phyloP scores from a whole-genome alignment of 2,113 vertebrate genomes.

The Edolisoma coerulescens region DNA sequence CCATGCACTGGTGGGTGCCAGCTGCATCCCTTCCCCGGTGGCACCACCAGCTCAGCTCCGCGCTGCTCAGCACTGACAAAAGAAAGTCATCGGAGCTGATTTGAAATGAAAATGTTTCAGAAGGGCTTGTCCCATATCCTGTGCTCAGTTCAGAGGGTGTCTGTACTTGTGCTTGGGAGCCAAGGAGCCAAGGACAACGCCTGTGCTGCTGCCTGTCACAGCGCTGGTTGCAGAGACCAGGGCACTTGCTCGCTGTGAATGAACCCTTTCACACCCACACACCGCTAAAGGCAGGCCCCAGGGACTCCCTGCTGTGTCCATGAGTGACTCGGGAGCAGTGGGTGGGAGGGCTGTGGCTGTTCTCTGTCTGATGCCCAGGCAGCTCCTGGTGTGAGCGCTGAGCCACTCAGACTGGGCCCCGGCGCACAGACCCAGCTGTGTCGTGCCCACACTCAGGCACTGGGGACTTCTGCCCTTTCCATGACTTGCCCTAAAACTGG shows the following conservation, averaged over 20 bases:
- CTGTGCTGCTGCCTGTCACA: rapidly evolving
- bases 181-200: background rate
- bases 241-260: rapidly evolving
- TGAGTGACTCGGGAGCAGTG: background rate
- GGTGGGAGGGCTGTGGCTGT: background rate
- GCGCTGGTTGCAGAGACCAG: rapidly evolving
- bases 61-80: background rate
- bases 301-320: background rate
- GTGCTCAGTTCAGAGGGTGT: background rate
- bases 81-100: background rate
- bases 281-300: rapidly evolving
- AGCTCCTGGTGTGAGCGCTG: background rate
- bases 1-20: background rate
- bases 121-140: background rate
- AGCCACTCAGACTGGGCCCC: rapidly evolving
- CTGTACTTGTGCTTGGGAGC: background rate
- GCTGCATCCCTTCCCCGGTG: rapidly evolving
- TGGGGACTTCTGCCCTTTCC: background rate
- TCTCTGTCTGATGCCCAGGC: background rate
- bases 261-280: background rate
- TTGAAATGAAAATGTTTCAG: background rate
- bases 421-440: rapidly evolving
- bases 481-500: background rate
- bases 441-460: background rate
- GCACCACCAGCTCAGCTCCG: background rate